These are phyloP conservation scores for Pseudorectes ferrugineus DNA, from an alignment of 2,113 vertebrate genomes.

Conservation along the genomic window DNA sequence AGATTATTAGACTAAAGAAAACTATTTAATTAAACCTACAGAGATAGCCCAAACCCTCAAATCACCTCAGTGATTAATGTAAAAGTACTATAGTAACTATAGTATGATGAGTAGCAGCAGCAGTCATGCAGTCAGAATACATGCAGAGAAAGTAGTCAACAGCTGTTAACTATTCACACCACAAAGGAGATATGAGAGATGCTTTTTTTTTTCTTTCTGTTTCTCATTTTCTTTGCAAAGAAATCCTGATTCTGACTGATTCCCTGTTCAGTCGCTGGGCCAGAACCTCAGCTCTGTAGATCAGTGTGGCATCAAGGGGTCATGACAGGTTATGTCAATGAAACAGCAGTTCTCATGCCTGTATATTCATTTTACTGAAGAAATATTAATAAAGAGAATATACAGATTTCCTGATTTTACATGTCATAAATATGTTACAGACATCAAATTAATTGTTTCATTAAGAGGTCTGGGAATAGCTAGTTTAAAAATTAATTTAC, in stretches of 20 bases:
- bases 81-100: background rate
- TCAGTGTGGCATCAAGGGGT: background rate
- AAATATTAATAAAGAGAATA: background rate
- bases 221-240: background rate
- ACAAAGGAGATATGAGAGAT: background rate
- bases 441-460: background rate
- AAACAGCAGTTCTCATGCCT: background rate
- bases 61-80: background rate
- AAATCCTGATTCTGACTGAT: background rate
- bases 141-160: background rate
- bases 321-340: background rate
- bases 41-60: background rate
- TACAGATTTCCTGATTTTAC: background rate
- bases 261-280: background rate
- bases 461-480: background rate
- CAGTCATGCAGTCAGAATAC: background rate
- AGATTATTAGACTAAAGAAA: background rate
- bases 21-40: background rate
- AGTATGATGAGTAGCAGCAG: background rate
- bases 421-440: background rate
- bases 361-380: background rate
- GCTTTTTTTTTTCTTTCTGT: background rate
- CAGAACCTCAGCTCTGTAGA: background rate
- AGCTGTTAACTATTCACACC: background rate
- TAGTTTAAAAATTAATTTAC: constrained; percentile 3